Evolutionary conservation across 1,140 invertebrate species (phyloP).

Genomic region (Mercenaria mercenaria): DNA sequence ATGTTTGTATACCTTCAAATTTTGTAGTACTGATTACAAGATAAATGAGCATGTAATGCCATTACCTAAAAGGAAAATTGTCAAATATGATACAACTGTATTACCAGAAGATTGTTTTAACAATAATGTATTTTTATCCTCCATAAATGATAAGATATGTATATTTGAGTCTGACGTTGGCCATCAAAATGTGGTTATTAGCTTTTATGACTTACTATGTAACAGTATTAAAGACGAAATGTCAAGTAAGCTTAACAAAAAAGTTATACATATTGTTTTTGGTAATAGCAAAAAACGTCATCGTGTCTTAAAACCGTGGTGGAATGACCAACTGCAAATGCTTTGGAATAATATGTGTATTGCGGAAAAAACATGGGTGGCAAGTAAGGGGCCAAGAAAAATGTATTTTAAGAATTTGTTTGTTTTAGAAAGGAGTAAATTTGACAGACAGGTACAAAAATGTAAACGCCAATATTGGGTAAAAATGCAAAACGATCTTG

Average conservation of each 20-base stretch:
- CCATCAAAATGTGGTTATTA: not conserved
- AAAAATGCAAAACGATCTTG: conserved; percentile 30
- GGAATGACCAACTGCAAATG: not conserved
- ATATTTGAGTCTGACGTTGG: not conserved
- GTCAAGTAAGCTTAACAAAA: not conserved
- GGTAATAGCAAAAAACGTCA: not conserved
- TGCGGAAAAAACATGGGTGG: not conserved
- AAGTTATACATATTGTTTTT: not conserved
- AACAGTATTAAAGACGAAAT: not conserved
- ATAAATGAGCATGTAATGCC: not conserved
- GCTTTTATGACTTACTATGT: not conserved
- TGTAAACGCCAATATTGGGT: not conserved
- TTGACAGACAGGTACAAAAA: too few species aligned
- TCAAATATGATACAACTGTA: not conserved
- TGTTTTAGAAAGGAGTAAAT: not conserved
- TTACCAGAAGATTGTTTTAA: conserved; percentile 13
- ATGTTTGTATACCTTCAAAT: not conserved
- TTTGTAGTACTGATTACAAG: not conserved
- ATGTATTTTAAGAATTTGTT: too few species aligned
- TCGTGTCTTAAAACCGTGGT: not conserved
- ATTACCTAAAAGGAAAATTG: not conserved
- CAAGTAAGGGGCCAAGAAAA: too few species aligned
- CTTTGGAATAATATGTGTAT: not conserved
- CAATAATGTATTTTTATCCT: not conserved
- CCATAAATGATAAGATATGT: not conserved